Conservation (phyloP, 1,140 invertebrate genomes). For the Heliconius hewitsoni region DNA sequence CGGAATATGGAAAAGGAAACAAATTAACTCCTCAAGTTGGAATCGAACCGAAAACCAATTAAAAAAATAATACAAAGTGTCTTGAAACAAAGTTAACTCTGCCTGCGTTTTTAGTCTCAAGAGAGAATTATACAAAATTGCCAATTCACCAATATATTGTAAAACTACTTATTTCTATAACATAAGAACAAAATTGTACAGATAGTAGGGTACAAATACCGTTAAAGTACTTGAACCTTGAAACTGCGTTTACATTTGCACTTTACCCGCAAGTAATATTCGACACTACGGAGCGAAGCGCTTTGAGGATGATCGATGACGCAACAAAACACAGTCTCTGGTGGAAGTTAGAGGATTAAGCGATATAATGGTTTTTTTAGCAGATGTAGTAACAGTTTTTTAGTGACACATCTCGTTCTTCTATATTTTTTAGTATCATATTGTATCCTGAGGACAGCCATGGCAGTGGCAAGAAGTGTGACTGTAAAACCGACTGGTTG, state of each 20-base stretch:
- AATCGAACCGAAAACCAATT: too few relatives aligned
- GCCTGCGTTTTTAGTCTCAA: too few relatives aligned
- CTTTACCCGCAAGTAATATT: conserved; percentile 64
- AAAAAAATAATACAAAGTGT: too few relatives aligned
- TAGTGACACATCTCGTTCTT: too few relatives aligned
- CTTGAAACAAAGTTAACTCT: too few relatives aligned
- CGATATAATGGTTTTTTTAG: background rate
- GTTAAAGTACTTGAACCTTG: conserved; percentile 14
- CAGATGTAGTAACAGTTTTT: too few relatives aligned
- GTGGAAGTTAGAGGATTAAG: conserved; percentile 35
- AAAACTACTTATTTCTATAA: background rate
- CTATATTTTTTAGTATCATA: too few relatives aligned
- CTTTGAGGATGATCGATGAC: conserved; percentile 73
- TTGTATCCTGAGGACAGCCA: too few relatives aligned
- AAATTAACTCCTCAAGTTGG: too few relatives aligned
- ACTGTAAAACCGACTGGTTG: too few relatives aligned
- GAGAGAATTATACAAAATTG: background rate
- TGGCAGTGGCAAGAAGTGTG: too few relatives aligned
- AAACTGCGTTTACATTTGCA: conserved; percentile 32
- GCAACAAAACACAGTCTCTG: conserved; percentile 52
- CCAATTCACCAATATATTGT: background rate
- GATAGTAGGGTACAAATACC: background rate
- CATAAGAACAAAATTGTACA: background rate
- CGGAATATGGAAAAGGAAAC: too few relatives aligned
- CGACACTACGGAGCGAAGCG: conserved; percentile 55